Conservation (phyloP, 1,140 invertebrate species). For the Drosophila kanapiae region DNA sequence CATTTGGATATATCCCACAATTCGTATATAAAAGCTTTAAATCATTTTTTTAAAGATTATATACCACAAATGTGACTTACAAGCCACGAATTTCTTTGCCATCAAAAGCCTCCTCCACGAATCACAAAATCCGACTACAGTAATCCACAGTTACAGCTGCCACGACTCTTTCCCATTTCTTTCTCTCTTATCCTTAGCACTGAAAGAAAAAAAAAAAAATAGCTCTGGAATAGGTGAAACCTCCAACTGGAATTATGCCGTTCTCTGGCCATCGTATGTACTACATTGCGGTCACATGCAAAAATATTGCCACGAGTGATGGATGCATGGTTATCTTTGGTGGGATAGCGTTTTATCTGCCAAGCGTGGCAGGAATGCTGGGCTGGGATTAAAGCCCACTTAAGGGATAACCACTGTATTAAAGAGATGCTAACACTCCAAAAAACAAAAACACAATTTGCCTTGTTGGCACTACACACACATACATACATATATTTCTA, state of each 20-base stretch:
- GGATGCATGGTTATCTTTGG: not conserved
- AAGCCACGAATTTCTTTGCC: not conserved
- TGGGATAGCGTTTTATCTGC: conserved; percentile 5
- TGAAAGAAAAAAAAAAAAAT: not conserved
- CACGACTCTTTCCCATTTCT: not conserved
- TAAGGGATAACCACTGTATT: conserved; percentile 19
- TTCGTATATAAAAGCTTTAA: too few relatives aligned
- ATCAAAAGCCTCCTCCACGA: not conserved
- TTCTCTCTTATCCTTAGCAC: not conserved
- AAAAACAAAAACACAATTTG: conserved; percentile 48
- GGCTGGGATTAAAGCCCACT: conserved; percentile 11
- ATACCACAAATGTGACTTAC: not conserved
- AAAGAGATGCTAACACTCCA: conserved; percentile 38
- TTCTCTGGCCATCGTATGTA: conserved; percentile 5
- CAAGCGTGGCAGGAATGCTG: not conserved
- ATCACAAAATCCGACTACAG: not conserved
- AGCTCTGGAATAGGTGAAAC: not conserved
- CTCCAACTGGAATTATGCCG: conserved; percentile 10
- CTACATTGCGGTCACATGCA: conserved; percentile 16
- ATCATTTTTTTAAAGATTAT: not conserved
- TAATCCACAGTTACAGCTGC: conserved; percentile 4
- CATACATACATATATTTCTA: not conserved
- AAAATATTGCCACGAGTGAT: conserved; percentile 10
- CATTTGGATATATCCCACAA: too few relatives aligned
- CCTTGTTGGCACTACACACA: conserved; percentile 42